phyloP scores from a whole-genome alignment of 2,797 vertebrate genomes.

The Peromyscus nudipes region DNA sequence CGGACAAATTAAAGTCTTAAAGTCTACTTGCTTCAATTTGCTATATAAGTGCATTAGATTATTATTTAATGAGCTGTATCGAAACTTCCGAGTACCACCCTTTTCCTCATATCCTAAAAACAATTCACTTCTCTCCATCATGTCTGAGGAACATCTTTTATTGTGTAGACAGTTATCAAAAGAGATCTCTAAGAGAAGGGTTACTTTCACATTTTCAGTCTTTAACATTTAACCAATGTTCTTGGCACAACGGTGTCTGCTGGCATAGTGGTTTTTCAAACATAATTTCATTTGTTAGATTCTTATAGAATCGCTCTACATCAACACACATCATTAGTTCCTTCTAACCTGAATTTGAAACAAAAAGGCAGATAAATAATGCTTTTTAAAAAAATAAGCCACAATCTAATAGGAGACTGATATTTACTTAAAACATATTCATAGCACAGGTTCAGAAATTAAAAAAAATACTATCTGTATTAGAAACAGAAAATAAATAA shows the following conservation, averaged over 20 bases:
- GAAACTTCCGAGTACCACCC: conserved; percentile 45
- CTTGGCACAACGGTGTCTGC: neutral
- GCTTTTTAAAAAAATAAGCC: neutral
- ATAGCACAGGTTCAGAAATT: neutral
- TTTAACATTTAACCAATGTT: conserved; percentile 15
- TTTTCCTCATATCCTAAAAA: conserved; percentile 44
- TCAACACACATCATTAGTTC: conserved; percentile 23
- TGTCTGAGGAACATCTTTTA: conserved; percentile 35
- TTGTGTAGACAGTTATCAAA: conserved; percentile 26
- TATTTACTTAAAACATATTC: conserved; percentile 8
- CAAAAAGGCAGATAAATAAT: neutral
- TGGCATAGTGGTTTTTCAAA: neutral
- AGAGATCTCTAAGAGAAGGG: conserved; percentile 12
- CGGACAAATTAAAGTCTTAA: conserved; percentile 75
- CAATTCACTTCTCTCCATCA: neutral
- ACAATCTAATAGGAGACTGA: neutral
- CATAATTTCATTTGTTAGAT: neutral
- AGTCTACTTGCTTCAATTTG: conserved; percentile 75
- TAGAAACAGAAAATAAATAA: conserved; percentile 7
- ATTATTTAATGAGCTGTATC: conserved; percentile 50
- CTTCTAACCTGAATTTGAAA: neutral
- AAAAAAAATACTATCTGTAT: neutral
- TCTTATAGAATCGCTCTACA: neutral
- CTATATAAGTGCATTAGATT: conserved; percentile 65
- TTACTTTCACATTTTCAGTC: conserved; percentile 26